Evolutionary conservation across 1,140 invertebrate species (phyloP).

Genomic region (Drosophila parvula): DNA sequence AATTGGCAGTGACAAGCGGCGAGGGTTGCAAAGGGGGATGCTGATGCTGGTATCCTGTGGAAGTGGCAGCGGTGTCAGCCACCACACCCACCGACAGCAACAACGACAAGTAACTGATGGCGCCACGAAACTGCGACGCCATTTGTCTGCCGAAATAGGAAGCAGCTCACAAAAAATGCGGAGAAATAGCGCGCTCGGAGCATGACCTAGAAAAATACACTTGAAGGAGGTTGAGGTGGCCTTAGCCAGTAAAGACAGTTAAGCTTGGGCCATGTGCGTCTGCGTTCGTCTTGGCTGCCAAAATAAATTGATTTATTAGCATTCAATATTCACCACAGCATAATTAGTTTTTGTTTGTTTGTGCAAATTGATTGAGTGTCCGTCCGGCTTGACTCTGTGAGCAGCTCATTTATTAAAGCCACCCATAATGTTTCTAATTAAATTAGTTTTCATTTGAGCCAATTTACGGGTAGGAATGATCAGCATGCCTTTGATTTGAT

Average conservation of each 20-base stretch:
- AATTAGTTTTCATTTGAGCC: conserved; percentile 53
- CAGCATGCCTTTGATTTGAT: conserved; percentile 24
- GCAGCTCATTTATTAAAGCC: conserved; percentile 48
- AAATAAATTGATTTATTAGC: conserved; percentile 73
- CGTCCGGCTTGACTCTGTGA: conserved; percentile 24
- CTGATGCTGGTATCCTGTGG: conserved; percentile 25
- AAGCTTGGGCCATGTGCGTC: conserved; percentile 43
- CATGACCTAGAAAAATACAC: conserved; percentile 69
- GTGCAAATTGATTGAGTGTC: conserved; percentile 68
- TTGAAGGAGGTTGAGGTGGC: conserved; percentile 16
- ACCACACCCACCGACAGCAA: conserved; percentile 10
- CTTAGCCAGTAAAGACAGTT: background rate
- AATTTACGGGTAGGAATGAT: conserved; percentile 40
- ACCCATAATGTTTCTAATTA: conserved; percentile 59
- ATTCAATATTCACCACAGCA: conserved; percentile 59
- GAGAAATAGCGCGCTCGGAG: conserved; percentile 30
- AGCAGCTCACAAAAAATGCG: conserved; percentile 45
- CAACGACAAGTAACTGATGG: conserved; percentile 39
- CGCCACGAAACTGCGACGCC: conserved; percentile 75
- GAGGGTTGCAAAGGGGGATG: conserved; percentile 19
- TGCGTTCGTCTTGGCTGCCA: conserved; percentile 12
- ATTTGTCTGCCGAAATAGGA: conserved; percentile 72
- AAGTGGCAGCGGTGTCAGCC: conserved; percentile 20
- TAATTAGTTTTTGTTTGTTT: conserved; percentile 67
- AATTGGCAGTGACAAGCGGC: conserved; percentile 66